Conservation (phyloP, 2,888 invertebrate species). For the Danaus chrysippus region DNA sequence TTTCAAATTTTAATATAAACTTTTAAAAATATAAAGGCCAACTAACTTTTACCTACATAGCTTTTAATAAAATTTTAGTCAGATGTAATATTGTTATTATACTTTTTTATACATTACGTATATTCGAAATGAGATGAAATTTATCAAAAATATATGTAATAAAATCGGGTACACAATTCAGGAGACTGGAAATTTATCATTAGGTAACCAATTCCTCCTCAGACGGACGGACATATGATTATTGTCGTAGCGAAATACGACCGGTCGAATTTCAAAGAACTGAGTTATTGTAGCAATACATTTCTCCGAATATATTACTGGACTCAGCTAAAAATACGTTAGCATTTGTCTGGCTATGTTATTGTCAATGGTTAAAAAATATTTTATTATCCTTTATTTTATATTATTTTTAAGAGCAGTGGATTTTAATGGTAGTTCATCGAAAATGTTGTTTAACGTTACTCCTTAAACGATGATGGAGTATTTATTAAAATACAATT, state of each 20-base stretch:
- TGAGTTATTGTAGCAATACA: constrained; percentile 31
- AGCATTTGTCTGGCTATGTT: constrained; percentile 18
- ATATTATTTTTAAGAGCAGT: too few species aligned
- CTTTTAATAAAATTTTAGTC: too few species aligned
- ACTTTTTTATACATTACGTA: background rate
- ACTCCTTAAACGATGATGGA: too few species aligned
- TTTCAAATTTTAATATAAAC: too few species aligned
- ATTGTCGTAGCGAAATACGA: constrained; percentile 28
- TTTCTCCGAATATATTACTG: constrained; percentile 29
- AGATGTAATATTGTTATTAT: too few species aligned
- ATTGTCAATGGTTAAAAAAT: constrained; percentile 9
- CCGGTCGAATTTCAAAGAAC: constrained; percentile 27
- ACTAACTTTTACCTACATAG: too few species aligned
- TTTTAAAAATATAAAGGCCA: too few species aligned
- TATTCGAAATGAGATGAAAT: constrained; percentile 15
- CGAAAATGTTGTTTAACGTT: background rate
- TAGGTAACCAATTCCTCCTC: constrained; percentile 28
- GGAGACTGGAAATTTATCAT: constrained; percentile 29
- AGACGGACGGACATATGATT: constrained; percentile 18
- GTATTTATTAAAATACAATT: too few species aligned
- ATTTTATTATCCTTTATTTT: background rate
- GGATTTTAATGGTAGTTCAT: background rate
- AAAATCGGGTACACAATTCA: constrained; percentile 8
- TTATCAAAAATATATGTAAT: background rate
- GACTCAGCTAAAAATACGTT: constrained; percentile 25